phyloP scores from a whole-genome alignment of 2,797 vertebrate genomes.

The Peromyscus aztecus region DNA sequence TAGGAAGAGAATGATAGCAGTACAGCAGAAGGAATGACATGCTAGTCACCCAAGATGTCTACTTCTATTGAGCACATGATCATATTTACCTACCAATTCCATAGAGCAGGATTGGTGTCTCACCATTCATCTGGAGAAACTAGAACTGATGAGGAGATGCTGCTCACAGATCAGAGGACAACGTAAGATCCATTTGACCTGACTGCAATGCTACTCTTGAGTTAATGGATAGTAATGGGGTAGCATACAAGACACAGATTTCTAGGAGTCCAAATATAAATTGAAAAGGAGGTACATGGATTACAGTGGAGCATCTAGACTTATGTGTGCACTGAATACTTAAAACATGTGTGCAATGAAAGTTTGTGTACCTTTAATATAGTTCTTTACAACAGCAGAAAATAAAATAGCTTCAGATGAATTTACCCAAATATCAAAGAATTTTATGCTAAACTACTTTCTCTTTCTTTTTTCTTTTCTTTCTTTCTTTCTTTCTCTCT shows the following conservation, averaged over 20 bases:
- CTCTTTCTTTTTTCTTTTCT: too few relatives aligned
- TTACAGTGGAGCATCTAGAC: neutral
- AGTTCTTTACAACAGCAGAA: neutral
- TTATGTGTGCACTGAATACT: neutral
- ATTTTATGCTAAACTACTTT: neutral
- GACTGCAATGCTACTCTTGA: neutral
- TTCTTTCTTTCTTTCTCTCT: too few relatives aligned
- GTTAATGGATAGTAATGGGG: neutral
- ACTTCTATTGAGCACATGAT: neutral
- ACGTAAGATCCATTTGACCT: neutral
- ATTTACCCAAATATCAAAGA: neutral
- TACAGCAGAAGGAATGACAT: neutral
- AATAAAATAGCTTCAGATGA: neutral
- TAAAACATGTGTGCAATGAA: neutral
- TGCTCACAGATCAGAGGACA: neutral
- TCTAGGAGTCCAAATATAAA: neutral
- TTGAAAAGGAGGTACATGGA: fast-evolving
- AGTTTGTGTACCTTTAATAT: neutral
- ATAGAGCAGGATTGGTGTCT: neutral
- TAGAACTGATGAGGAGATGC: neutral
- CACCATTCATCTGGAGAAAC: neutral
- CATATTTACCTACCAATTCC: neutral
- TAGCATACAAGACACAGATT: neutral
- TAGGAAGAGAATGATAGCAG: neutral
- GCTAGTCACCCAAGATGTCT: neutral